A percentile compares a stretch with the other conserved stretches of the same genome.
Evolutionary conservation across 2,888 invertebrate species (phyloP).

Genomic region (Ornithoptera priamus): DNA sequence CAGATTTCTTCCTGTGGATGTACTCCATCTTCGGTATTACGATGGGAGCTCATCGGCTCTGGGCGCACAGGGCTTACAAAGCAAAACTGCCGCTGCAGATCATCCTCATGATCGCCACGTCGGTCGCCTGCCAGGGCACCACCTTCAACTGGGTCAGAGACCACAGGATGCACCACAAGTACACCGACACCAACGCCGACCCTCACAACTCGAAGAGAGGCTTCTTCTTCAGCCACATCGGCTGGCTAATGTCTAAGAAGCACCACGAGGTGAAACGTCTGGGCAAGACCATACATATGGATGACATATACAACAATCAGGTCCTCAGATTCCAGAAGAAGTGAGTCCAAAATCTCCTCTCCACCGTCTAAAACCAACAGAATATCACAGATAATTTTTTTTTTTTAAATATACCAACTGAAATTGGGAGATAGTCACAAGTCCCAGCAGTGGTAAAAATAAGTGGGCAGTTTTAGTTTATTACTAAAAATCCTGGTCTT

Average conservation of each 20-base stretch:
- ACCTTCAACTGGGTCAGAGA: conserved; percentile 3
- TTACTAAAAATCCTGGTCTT: too few relatives aligned
- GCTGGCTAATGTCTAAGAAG: conserved; percentile 2
- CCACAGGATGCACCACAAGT: conserved; percentile 15
- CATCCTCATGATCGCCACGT: conserved; percentile 7
- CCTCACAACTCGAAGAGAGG: conserved; percentile 8
- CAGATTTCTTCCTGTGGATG: not conserved
- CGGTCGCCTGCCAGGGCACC: not conserved
- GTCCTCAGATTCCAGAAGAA: conserved; percentile 85
- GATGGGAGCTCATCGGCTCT: not conserved
- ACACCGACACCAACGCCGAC: conserved; percentile 12
- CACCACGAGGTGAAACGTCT: not conserved
- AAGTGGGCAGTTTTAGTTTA: too few relatives aligned
- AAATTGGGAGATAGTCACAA: too few relatives aligned
- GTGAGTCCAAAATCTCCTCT: conserved; percentile 52
- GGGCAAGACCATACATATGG: conserved; percentile 74
- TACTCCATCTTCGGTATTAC: not conserved
- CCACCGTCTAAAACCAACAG: too few relatives aligned
- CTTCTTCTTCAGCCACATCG: conserved; percentile 3
- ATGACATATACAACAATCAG: conserved; percentile 85
- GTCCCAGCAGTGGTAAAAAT: too few relatives aligned
- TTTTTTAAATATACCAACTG: too few relatives aligned
- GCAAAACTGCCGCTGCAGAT: conserved; percentile 6
- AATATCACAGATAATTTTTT: too few relatives aligned
- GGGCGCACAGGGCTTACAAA: conserved; percentile 1